phyloP scores from a whole-genome alignment of 2,113 vertebrate genomes.

The Cololabis saira region DNA sequence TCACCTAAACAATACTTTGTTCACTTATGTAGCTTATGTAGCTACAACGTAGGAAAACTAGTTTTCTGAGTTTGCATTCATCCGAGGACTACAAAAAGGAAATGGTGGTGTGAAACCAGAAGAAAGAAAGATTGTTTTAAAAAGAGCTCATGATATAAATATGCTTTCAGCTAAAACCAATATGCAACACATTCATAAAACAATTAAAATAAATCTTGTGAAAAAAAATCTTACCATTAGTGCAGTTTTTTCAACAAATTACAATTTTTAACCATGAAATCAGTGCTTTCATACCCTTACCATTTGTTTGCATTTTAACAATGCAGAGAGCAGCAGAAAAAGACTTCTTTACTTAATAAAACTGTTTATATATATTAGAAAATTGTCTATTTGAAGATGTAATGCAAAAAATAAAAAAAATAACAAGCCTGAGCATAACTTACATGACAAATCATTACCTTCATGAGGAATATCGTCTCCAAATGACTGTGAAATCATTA shows the following conservation, averaged over 20 bases:
- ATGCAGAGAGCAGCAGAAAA: not conserved
- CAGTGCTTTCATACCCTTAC: constrained; percentile 42
- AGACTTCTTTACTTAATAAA: not conserved
- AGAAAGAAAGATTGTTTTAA: not conserved
- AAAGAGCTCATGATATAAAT: constrained; percentile 22
- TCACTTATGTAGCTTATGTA: constrained; percentile 28
- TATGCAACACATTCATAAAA: constrained; percentile 31
- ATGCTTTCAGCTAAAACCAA: constrained; percentile 12
- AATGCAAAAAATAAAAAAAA: no score
- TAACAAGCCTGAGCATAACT: no score
- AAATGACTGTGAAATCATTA: no score
- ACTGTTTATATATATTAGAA: no score
- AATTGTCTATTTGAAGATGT: no score
- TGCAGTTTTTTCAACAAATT: constrained; percentile 21
- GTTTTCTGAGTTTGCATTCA: constrained; percentile 14
- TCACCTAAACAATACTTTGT: not conserved
- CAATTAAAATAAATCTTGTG: not conserved
- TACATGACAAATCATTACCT: no score
- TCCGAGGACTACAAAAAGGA: not conserved
- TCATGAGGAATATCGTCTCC: no score
- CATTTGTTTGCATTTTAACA: constrained; percentile 10
- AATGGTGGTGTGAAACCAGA: not conserved
- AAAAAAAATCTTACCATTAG: constrained; percentile 21
- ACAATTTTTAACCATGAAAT: constrained; percentile 5
- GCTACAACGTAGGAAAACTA: not conserved